phyloP scores from a whole-genome alignment of 1,140 invertebrate genomes.

The Macrobrachium rosenbergii region DNA sequence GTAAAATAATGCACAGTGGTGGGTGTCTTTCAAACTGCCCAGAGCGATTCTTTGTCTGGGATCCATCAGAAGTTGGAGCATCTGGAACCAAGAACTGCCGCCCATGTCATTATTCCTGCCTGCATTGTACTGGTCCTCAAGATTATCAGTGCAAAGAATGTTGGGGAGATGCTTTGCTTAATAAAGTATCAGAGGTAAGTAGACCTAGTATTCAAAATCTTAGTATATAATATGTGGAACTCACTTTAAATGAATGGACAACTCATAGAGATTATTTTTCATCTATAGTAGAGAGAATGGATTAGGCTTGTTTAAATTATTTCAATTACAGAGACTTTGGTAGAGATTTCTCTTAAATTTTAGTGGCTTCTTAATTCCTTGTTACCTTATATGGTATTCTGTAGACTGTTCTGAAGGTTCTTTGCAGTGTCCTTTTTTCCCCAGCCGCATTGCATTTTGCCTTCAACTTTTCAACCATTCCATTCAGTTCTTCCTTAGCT shows the following conservation, averaged over 20 bases:
- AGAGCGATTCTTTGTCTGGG: constrained; percentile 17
- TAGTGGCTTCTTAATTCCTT: no score
- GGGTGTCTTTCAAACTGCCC: constrained; percentile 34
- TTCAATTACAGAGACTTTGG: no score
- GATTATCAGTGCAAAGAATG: constrained; percentile 75
- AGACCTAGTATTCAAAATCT: background rate
- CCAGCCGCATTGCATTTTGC: no score
- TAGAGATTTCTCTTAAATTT: no score
- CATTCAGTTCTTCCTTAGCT: no score
- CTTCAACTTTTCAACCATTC: no score
- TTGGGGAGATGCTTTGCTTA: constrained; percentile 72
- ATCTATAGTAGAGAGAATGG: background rate
- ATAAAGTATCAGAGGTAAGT: constrained; percentile 27
- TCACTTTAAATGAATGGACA: no score
- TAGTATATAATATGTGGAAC: background rate
- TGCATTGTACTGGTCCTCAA: constrained; percentile 73
- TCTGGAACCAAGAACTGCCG: constrained; percentile 67
- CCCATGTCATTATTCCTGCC: constrained; percentile 76
- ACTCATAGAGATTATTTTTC: background rate
- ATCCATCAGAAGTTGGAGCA: constrained; percentile 28
- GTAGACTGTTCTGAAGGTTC: no score
- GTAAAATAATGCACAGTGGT: constrained; percentile 20
- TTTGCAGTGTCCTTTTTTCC: no score
- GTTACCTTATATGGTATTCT: no score
- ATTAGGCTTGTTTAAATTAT: no score